Percentiles rank a stretch among this genome's conserved stretches.
Evolutionary conservation across 2,113 vertebrate genomes (phyloP).

Genomic region (Rhea americana): DNA sequence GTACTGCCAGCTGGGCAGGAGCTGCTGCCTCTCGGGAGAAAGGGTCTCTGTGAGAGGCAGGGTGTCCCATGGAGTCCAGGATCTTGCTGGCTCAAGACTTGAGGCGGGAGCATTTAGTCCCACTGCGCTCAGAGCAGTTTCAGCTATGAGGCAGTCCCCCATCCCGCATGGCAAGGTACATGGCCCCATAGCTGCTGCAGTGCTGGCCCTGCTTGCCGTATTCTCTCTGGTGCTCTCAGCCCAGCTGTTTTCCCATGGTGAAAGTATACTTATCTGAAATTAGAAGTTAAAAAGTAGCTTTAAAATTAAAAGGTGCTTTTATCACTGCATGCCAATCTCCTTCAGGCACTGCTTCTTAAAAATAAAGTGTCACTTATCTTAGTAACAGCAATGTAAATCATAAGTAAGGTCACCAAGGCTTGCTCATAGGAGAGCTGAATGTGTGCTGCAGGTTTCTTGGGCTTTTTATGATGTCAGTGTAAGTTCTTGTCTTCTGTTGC

Average conservation of each 20-base stretch:
- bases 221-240: neutral
- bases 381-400: neutral
- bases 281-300: neutral
- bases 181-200: neutral
- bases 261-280: neutral
- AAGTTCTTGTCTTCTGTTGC: neutral
- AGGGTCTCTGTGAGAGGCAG: neutral
- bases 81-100: neutral
- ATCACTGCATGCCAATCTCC: neutral
- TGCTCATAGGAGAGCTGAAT: neutral
- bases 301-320: neutral
- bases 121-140: fast-evolving
- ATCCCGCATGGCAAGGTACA: neutral
- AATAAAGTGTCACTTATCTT: neutral
- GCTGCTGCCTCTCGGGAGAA: neutral
- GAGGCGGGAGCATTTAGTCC: fast-evolving
- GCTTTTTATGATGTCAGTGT: fast-evolving
- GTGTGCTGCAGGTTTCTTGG: neutral
- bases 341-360: neutral
- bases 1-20: neutral
- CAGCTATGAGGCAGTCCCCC: neutral
- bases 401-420: neutral
- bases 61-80: neutral
- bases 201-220: neutral
- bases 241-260: neutral